phyloP scores from a whole-genome alignment of 1,140 invertebrate genomes.

The Mamestra configurata region DNA sequence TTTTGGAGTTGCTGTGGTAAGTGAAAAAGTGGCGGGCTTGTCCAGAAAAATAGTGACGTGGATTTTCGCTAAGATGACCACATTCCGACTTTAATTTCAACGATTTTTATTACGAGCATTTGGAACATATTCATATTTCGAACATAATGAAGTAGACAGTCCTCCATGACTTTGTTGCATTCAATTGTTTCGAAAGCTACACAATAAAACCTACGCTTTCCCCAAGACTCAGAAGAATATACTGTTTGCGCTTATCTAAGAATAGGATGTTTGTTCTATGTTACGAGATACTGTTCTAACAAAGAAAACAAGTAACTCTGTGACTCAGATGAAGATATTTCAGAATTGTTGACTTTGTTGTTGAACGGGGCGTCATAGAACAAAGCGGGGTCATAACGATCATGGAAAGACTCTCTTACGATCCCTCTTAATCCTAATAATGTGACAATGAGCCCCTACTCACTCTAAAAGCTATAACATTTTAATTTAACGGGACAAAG shows the following conservation, averaged over 20 bases:
- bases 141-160: background rate
- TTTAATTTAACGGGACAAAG: slow-evolving; percentile 16
- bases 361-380: background rate
- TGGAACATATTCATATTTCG: background rate
- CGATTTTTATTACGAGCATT: too few relatives aligned
- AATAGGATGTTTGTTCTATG: slow-evolving; percentile 12
- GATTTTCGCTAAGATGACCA: too few relatives aligned
- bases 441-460: slow-evolving; percentile 27
- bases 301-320: background rate
- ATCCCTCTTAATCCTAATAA: slow-evolving; percentile 9
- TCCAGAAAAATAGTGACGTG: too few relatives aligned
- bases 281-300: slow-evolving; percentile 1
- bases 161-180: background rate
- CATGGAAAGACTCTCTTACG: background rate
- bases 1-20: too few relatives aligned
- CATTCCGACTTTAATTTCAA: too few relatives aligned
- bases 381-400: slow-evolving; percentile 1
- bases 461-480: background rate
- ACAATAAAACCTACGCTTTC: background rate
- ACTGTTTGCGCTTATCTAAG: slow-evolving; percentile 4
- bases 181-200: slow-evolving; percentile 10
- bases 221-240: background rate
- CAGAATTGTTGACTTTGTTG: background rate
- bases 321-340: slow-evolving; percentile 1
- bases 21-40: too few relatives aligned